Evolutionary conservation across 2,888 invertebrate genomes (phyloP).

Genomic region (Hedychridium roseum): DNA sequence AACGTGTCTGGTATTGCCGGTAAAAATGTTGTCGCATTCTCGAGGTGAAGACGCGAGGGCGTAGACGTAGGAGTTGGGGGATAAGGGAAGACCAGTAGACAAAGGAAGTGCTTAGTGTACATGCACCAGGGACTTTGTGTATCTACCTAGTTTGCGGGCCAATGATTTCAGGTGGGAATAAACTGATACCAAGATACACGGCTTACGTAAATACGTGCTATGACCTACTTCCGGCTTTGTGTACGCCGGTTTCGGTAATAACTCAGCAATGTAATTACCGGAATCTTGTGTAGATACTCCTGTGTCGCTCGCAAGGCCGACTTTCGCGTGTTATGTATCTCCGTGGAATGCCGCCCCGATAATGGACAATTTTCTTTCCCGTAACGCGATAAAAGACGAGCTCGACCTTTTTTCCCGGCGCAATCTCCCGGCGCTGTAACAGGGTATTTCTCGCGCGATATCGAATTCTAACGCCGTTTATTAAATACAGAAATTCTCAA

Average conservation of each 20-base stretch:
- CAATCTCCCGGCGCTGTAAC: too few relatives aligned
- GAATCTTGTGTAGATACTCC: neutral
- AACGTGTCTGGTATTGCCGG: too few relatives aligned
- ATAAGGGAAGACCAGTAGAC: constrained; percentile 8
- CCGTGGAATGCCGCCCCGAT: too few relatives aligned
- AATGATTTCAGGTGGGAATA: constrained; percentile 44
- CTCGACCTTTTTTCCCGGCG: too few relatives aligned
- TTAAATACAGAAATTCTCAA: too few relatives aligned
- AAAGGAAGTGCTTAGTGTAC: constrained; percentile 34
- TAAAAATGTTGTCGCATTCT: too few relatives aligned
- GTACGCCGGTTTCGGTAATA: neutral
- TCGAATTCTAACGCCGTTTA: too few relatives aligned
- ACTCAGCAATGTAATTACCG: constrained; percentile 1
- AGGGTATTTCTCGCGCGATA: too few relatives aligned
- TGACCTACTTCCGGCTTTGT: constrained; percentile 28
- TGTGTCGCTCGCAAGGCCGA: too few relatives aligned
- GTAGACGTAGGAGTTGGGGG: constrained; percentile 6
- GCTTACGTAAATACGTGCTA: constrained; percentile 22
- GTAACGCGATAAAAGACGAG: too few relatives aligned
- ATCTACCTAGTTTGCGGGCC: constrained; percentile 26
- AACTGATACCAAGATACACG: constrained; percentile 36
- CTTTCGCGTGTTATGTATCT: too few relatives aligned
- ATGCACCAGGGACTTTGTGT: constrained; percentile 37
- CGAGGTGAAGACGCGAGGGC: constrained; percentile 7
- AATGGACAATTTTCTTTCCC: too few relatives aligned